Conservation (phyloP, 53 echinoderm and acorn worm genomes). For the Henricia sp. region DNA sequence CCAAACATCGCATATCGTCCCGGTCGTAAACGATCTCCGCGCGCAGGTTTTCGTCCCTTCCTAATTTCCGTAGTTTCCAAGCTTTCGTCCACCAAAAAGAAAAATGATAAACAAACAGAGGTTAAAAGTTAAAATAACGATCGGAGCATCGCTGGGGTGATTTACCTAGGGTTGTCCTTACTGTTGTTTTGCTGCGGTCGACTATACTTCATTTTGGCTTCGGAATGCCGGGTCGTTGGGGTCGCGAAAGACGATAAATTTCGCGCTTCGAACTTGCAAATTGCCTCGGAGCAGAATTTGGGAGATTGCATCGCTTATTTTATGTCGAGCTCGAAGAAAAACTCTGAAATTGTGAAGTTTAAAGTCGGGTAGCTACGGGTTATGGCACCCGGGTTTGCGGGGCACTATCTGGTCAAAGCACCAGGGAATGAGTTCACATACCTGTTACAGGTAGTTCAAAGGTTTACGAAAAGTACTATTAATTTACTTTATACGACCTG, state of each 20-base stretch:
- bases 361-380: slow-evolving; percentile 27
- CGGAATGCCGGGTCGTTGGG: slow-evolving; percentile 42
- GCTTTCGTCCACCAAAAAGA: background rate
- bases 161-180: slow-evolving; percentile 13
- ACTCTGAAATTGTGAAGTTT: too few relatives aligned
- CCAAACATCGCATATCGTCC: background rate
- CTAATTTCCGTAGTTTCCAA: background rate
- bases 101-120: slow-evolving; percentile 53
- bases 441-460: too few relatives aligned
- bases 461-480: too few relatives aligned
- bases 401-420: background rate
- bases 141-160: background rate
- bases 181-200: slow-evolving; percentile 32
- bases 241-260: slow-evolving; percentile 52
- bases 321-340: background rate
- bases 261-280: slow-evolving; percentile 25
- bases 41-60: background rate
- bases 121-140: slow-evolving; percentile 30
- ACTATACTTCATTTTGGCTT: background rate
- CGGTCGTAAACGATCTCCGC: background rate
- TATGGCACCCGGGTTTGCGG: background rate
- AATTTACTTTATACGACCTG: too few relatives aligned
- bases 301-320: slow-evolving; percentile 31
- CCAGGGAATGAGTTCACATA: too few relatives aligned
- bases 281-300: slow-evolving; percentile 1